A percentile compares a stretch with the other conserved stretches of the same genome.
Evolutionary conservation across 2,888 invertebrate genomes (phyloP).

Genomic region (Agrilus biguttatus): DNA sequence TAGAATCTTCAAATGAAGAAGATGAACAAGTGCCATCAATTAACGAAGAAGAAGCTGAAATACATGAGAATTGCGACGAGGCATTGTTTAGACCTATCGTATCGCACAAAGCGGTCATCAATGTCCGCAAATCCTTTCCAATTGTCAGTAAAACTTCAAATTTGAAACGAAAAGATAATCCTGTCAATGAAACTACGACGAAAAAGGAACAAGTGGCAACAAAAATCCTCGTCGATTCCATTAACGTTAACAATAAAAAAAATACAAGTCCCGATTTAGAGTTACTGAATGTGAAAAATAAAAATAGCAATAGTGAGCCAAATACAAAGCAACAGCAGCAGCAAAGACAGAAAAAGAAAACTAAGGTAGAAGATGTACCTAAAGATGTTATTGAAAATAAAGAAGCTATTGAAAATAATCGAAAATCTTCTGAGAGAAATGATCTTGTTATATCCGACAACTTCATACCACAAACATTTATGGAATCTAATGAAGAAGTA

Average conservation of each 20-base stretch:
- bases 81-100: constrained; percentile 54
- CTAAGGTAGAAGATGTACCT: too few species aligned
- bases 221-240: not conserved
- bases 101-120: constrained; percentile 29
- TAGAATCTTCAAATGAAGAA: constrained; percentile 31
- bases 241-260: not conserved
- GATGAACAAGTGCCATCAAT: constrained; percentile 12
- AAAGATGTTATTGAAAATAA: too few species aligned
- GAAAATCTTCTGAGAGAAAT: too few species aligned
- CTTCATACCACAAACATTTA: too few species aligned
- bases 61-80: constrained; percentile 51
- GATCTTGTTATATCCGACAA: too few species aligned
- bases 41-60: constrained; percentile 23
- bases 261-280: too few species aligned
- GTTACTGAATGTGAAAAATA: too few species aligned
- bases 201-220: too few species aligned
- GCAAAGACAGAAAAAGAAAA: too few species aligned
- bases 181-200: not conserved
- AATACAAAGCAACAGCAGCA: too few species aligned
- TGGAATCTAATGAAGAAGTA: not conserved
- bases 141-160: not conserved
- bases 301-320: too few species aligned
- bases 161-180: not conserved
- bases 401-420: too few species aligned
- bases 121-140: not conserved